A percentile compares a stretch with the other conserved stretches of the same genome.
phyloP scores from a whole-genome alignment of 2,113 vertebrate genomes.

The Etheostoma cragini region DNA sequence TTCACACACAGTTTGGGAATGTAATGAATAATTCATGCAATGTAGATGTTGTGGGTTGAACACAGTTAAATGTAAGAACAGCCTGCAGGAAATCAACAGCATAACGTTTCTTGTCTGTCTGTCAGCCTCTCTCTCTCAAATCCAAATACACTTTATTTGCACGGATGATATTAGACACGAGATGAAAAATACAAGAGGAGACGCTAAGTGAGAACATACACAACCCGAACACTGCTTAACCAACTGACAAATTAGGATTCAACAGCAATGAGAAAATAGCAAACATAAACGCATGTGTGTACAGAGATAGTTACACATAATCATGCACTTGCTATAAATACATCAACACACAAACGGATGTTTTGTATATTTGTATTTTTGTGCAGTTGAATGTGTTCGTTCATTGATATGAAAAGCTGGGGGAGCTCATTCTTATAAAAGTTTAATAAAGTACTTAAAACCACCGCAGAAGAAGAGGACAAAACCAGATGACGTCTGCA shows the following conservation, averaged over 20 bases:
- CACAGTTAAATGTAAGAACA: conserved; percentile 71
- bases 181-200: neutral
- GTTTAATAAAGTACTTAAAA: too few relatives aligned
- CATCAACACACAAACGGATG: neutral
- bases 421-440: too few relatives aligned
- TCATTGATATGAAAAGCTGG: too few relatives aligned
- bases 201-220: neutral
- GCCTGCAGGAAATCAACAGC: conserved; percentile 67
- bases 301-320: neutral
- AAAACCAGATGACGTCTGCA: too few relatives aligned
- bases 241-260: neutral
- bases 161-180: conserved; percentile 18
- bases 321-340: neutral
- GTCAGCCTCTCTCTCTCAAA: conserved; percentile 26
- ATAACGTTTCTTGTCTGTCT: conserved; percentile 50
- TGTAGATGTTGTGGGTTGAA: conserved; percentile 73
- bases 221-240: neutral
- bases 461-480: too few relatives aligned
- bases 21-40: conserved; percentile 73
- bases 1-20: conserved; percentile 23
- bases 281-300: neutral
- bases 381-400: too few relatives aligned
- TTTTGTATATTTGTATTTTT: neutral
- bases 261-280: neutral
- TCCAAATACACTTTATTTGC: conserved; percentile 41